Evolutionary conservation across 2,113 vertebrate genomes (phyloP).

Genomic region (Stomatorhinus ivindoensis): DNA sequence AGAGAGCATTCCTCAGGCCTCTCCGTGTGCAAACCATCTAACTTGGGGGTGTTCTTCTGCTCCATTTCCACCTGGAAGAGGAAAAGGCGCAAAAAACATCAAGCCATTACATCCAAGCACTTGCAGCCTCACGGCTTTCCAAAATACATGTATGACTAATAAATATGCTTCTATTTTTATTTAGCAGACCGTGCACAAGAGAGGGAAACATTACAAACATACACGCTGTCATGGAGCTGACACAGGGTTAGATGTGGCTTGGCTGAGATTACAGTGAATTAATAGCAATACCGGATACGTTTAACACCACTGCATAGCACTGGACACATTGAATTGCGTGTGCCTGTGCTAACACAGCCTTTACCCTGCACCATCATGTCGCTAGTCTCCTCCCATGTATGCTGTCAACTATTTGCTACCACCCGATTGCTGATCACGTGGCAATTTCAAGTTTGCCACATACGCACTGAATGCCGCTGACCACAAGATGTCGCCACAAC

Average conservation of each 20-base stretch:
- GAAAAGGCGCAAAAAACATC: background rate
- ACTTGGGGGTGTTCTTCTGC: slow-evolving; percentile 61
- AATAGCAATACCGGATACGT: background rate
- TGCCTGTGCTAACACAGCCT: background rate
- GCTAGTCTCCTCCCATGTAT: background rate
- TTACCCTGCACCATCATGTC: background rate
- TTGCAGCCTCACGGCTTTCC: background rate
- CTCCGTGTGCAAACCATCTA: slow-evolving; percentile 49
- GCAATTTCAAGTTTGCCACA: background rate
- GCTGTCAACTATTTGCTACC: background rate
- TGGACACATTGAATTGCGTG: background rate
- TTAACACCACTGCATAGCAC: background rate
- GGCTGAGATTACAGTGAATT: background rate
- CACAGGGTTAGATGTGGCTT: background rate
- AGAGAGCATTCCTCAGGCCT: slow-evolving; percentile 61
- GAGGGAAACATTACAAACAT: background rate
- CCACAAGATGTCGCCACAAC: slow-evolving; percentile 16
- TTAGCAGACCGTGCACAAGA: background rate
- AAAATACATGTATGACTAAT: background rate
- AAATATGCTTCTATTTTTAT: background rate
- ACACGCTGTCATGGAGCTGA: background rate
- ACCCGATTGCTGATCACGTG: background rate
- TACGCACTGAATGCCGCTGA: background rate
- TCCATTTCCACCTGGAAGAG: slow-evolving; percentile 74
- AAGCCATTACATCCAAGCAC: background rate